phyloP scores from a whole-genome alignment of 2,797 vertebrate species.

The Antennarius maculatus region DNA sequence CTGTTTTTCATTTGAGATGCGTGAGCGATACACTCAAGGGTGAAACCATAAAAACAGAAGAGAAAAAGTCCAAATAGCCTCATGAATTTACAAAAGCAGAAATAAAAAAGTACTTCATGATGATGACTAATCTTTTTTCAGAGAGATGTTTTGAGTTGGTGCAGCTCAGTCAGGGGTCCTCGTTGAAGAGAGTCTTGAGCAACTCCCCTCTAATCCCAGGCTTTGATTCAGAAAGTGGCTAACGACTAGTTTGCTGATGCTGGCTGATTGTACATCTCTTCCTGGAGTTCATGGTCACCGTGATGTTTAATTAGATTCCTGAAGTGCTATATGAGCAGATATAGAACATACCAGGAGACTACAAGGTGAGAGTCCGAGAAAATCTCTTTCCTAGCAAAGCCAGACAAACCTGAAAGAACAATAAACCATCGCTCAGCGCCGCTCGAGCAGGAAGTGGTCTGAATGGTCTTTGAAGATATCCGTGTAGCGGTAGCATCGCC shows the following conservation, averaged over 20 bases:
- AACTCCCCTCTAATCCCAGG: conserved; percentile 30
- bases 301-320: conserved; percentile 47
- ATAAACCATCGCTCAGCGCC: conserved; percentile 11
- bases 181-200: conserved; percentile 19
- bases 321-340: conserved; percentile 48
- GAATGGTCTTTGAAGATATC: conserved; percentile 54
- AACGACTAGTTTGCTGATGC: conserved; percentile 40
- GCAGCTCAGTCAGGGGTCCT: conserved; percentile 27
- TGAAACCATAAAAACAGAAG: conserved; percentile 18
- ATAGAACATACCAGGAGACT: conserved; percentile 8
- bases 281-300: conserved; percentile 45
- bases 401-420: conserved; percentile 29
- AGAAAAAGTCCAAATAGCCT: conserved; percentile 34
- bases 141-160: conserved; percentile 35
- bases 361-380: conserved; percentile 11
- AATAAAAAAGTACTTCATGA: conserved; percentile 16
- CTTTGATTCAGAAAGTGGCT: conserved; percentile 56
- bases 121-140: conserved; percentile 15
- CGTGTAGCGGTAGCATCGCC: conserved; percentile 36
- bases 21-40: conserved; percentile 27
- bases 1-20: conserved; percentile 22
- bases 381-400: neutral
- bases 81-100: conserved; percentile 24
- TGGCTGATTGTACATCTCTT: conserved; percentile 45
- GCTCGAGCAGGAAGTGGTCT: conserved; percentile 29